phyloP scores from a whole-genome alignment of 37 sponge, comb jelly and placozoan genomes.

The Dysidea cf. avara region DNA sequence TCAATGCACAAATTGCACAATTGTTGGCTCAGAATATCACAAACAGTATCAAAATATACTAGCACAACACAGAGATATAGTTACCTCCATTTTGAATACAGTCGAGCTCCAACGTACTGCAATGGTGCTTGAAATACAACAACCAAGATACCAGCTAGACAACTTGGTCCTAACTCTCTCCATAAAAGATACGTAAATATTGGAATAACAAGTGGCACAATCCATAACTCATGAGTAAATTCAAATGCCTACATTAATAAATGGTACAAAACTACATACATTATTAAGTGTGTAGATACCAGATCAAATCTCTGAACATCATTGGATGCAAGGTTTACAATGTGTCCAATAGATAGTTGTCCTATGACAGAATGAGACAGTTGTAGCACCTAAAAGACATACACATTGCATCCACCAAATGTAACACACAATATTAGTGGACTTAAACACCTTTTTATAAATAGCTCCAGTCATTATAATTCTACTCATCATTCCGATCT shows the following conservation, averaged over 20 bases:
- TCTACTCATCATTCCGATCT: no score
- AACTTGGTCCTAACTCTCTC: constrained; percentile 47
- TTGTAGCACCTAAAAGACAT: constrained; percentile 31
- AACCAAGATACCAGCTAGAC: constrained; percentile 14
- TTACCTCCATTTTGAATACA: no score
- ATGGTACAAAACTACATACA: constrained; percentile 67
- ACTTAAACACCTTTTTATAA: no score
- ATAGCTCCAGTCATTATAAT: no score
- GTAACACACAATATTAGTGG: no score
- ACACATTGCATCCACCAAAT: no score
- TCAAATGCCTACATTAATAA: constrained; percentile 54
- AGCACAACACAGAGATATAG: no score
- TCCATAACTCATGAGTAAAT: constrained; percentile 46
- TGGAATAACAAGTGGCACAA: constrained; percentile 48
- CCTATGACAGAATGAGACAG: constrained; percentile 50
- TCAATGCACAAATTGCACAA: no score
- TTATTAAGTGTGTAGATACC: constrained; percentile 68
- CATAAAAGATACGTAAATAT: constrained; percentile 43
- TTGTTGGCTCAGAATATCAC: no score
- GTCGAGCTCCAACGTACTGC: no score
- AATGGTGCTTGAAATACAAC: constrained; percentile 45
- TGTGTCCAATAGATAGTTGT: constrained; percentile 50
- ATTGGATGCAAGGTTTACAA: constrained; percentile 78
- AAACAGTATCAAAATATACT: no score
- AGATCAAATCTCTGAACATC: no score